Conservation (phyloP, 2,113 vertebrate genomes). For the Chinchilla lanigera region DNA sequence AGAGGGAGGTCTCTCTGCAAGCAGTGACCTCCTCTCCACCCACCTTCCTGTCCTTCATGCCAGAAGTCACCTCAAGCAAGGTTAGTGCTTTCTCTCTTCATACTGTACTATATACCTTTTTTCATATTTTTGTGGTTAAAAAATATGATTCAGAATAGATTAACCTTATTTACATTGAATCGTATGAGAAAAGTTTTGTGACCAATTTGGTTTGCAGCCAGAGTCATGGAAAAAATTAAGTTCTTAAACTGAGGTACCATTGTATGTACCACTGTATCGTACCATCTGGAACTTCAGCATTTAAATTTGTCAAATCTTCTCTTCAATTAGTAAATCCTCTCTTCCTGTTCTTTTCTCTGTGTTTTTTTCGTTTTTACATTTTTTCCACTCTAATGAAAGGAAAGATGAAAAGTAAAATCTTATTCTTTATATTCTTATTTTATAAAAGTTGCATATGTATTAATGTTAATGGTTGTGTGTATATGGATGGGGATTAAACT, state of each 20-base stretch:
- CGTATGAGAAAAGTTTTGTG: not conserved
- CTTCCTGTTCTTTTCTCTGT: not conserved
- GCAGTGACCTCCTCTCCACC: not conserved
- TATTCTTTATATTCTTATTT: not conserved
- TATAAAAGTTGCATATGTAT: not conserved
- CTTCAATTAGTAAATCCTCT: not conserved
- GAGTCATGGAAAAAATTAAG: not conserved
- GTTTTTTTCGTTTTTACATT: not conserved
- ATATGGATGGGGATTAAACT: not conserved
- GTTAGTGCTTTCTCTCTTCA: not conserved
- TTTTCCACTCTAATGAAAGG: not conserved
- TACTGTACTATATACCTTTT: not conserved
- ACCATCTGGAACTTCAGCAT: not conserved
- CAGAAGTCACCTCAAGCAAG: not conserved
- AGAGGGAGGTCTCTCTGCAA: not conserved
- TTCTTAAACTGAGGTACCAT: not conserved
- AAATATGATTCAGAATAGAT: not conserved
- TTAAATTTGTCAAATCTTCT: not conserved
- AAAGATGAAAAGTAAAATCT: not conserved
- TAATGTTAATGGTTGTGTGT: not conserved
- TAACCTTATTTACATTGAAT: not conserved
- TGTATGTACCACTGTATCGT: not conserved
- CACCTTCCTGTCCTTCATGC: not conserved
- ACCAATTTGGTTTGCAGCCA: not conserved
- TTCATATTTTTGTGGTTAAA: not conserved